Evolutionary conservation across 2,113 vertebrate genomes (phyloP), one percentile per base, ranked within the genome.

Genomic region (Corapipo altera): DNA sequence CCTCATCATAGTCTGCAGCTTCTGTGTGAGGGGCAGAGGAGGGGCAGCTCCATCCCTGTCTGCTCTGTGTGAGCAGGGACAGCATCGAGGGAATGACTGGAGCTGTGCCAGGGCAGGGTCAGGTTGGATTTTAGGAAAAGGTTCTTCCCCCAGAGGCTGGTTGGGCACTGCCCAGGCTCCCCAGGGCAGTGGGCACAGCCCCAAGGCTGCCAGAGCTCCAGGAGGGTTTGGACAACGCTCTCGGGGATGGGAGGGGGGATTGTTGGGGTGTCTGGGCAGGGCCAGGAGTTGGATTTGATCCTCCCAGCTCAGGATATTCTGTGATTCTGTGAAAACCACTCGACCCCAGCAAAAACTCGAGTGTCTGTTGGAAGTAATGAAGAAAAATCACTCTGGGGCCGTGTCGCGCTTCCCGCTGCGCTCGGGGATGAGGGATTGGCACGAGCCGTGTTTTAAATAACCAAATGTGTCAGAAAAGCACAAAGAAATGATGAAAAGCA

Each of bases 301-400:
- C 59, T 55, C 37, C 28, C 4, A 41, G 0, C 46, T 46, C 59
- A 35, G 59, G 17, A 18, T 21, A 41, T 58, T 39, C 66, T 27
- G 5, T 6, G n/a, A 14, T 54, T 3, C 41, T 74, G 10, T 62
- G 39, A 16, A 26, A 88, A 57, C 70, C 51, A 15, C 73, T 74
- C 0, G 0, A 21, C 70, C 39, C 2, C 6, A 51, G 55, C 65
- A 55, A 51, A 80, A 89, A 32, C 49, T 71, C 24, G 1, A 33
- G 62, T 72, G 88, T 94, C 96, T 91, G 66, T 15, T 82, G 41
- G 66, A 85, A 76, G 28, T 96, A 97, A 97, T 93, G 96, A 97
- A 93, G 96, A 96, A 89, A 96, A 97, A 97, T 94, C 52, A 6
- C 90, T 15, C 78, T 19, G 0, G 3, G 70, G 51, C 48, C 57